phyloP scores from a whole-genome alignment of 2,797 vertebrate species.

The Lemur catta region DNA sequence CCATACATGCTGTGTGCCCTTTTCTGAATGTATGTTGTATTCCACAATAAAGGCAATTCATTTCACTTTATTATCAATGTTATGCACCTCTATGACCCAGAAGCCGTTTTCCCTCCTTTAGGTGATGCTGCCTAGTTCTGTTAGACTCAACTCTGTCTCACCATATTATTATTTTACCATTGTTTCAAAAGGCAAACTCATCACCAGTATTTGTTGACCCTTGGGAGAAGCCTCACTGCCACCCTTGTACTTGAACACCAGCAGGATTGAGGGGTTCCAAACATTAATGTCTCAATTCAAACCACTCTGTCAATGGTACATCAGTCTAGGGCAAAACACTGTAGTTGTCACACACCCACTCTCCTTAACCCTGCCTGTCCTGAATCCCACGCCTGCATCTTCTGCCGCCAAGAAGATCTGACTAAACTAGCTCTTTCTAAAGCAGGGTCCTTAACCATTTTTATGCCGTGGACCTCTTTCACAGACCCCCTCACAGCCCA shows the following conservation, averaged over 20 bases:
- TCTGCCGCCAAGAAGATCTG: too few species aligned
- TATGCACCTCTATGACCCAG: background rate
- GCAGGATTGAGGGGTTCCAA: background rate
- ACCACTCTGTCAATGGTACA: background rate
- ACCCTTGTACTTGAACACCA: too few species aligned
- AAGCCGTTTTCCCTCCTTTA: background rate
- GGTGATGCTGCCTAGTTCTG: background rate
- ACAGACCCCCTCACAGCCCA: background rate
- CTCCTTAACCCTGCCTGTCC: background rate
- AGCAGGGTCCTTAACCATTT: background rate
- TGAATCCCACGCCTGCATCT: background rate
- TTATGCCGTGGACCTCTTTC: background rate
- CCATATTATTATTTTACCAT: background rate
- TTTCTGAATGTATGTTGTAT: background rate
- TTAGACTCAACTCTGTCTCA: background rate
- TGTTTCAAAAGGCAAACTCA: background rate
- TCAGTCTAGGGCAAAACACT: background rate
- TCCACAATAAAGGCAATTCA: background rate
- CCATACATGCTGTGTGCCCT: background rate
- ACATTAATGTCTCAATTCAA: background rate
- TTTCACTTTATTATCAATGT: background rate
- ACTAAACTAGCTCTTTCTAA: background rate
- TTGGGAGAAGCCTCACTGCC: background rate
- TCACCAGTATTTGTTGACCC: background rate
- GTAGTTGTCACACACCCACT: rapidly evolving